Percentiles rank a stretch among this genome's conserved stretches.
Conservation (phyloP, 2,113 vertebrate genomes). For the Ammodytes marinus region DNA sequence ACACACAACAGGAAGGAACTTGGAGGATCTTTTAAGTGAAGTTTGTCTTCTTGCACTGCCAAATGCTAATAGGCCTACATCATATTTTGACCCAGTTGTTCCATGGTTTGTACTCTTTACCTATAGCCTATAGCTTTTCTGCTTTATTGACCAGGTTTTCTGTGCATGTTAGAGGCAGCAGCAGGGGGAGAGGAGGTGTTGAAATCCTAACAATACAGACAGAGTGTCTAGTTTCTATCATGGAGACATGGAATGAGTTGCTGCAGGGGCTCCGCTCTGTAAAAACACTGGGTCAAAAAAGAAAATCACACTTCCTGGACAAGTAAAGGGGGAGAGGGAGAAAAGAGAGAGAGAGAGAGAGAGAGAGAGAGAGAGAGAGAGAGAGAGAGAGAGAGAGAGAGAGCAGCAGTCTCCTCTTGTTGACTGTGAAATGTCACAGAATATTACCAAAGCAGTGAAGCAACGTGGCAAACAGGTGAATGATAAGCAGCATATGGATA, state of each 20-base stretch:
- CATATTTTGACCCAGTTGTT: background rate
- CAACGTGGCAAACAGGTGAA: background rate
- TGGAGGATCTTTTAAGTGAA: background rate
- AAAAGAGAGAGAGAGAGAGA: background rate
- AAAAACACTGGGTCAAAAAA: background rate
- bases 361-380: background rate
- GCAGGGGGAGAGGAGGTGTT: slow-evolving; percentile 58
- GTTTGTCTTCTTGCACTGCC: background rate
- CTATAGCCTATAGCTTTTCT: background rate
- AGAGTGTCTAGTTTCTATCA: slow-evolving; percentile 40
- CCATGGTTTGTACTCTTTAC: background rate
- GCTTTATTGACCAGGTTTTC: slow-evolving; percentile 28
- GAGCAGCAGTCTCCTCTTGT: slow-evolving; percentile 3
- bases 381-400: slow-evolving; percentile 7
- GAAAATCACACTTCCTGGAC: background rate
- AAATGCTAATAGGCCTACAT: background rate
- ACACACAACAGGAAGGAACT: too few species aligned
- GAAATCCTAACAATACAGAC: slow-evolving; percentile 68
- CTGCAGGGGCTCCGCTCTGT: slow-evolving; percentile 2
- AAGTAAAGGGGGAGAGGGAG: background rate
- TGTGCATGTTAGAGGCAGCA: background rate
- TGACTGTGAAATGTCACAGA: slow-evolving; percentile 73
- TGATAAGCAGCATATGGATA: slow-evolving; percentile 12
- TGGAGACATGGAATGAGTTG: slow-evolving; percentile 32
- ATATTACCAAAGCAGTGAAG: background rate